Evolutionary conservation across 2,888 invertebrate genomes (phyloP).

Genomic region (Dryadula phaetusa): DNA sequence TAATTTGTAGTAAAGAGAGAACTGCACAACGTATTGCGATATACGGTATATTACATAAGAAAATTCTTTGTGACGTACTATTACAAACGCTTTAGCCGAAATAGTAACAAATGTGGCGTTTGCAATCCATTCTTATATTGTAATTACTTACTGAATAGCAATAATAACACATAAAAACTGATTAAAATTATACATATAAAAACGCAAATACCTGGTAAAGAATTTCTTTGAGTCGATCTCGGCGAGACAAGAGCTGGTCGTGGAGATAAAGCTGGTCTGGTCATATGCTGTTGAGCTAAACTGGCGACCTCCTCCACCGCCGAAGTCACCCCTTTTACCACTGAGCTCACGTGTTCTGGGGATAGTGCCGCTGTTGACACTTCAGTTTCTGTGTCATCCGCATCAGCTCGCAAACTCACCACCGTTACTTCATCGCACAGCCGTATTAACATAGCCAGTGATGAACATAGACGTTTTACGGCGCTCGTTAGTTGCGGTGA

Average conservation of each 20-base stretch:
- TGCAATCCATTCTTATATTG: neutral
- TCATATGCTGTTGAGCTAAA: conserved; percentile 92
- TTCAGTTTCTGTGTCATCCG: conserved; percentile 68
- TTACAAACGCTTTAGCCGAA: conserved; percentile 1
- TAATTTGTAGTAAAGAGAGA: neutral
- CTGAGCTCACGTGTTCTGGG: conserved; percentile 72
- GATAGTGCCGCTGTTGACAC: conserved; percentile 67
- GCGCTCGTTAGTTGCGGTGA: conserved; percentile 90
- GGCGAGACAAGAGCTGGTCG: conserved; percentile 77
- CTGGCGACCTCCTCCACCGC: conserved; percentile 85
- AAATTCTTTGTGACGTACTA: conserved; percentile 9
- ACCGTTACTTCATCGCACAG: conserved; percentile 95
- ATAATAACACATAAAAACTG: no score
- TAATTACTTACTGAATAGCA: neutral
- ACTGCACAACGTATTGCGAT: neutral
- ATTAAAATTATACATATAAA: no score
- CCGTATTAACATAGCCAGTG: conserved; percentile 93
- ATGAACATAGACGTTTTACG: conserved; percentile 93
- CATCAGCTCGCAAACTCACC: conserved; percentile 87
- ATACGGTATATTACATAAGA: neutral
- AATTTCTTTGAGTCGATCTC: conserved; percentile 80
- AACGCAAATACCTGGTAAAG: conserved; percentile 68
- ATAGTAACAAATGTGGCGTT: neutral
- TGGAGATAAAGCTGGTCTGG: conserved; percentile 81
- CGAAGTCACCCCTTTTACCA: conserved; percentile 71